Percentiles rank a stretch among this genome's conserved stretches.
Evolutionary conservation across 2,113 vertebrate species (phyloP).

Genomic region (Blennius ocellaris): DNA sequence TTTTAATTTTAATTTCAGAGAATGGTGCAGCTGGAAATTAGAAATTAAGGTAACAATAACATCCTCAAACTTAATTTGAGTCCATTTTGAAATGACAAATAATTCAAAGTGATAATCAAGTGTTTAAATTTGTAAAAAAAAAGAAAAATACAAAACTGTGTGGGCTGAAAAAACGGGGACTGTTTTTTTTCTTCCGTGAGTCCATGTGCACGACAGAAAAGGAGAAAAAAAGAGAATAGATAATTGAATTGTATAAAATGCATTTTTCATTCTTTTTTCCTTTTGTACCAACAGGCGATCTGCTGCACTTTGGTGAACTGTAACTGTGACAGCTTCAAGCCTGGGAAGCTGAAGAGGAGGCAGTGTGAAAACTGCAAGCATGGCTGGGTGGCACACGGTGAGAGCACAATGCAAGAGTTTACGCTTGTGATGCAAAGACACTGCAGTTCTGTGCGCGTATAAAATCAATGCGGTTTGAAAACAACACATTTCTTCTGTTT

Average conservation of each 20-base stretch:
- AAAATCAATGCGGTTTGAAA: no score
- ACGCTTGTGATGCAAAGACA: no score
- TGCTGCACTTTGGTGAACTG: slow-evolving; percentile 95
- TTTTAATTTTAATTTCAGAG: neutral
- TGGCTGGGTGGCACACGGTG: slow-evolving; percentile 98
- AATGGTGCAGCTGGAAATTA: neutral
- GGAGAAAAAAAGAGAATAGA: neutral
- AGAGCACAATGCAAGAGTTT: slow-evolving; percentile 38
- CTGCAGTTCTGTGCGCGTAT: no score
- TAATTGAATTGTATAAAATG: neutral
- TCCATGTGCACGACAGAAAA: neutral
- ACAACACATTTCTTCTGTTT: no score
- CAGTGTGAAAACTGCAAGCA: slow-evolving; percentile 97
- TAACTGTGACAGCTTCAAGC: slow-evolving; percentile 93
- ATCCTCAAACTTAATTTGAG: neutral
- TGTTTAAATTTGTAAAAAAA: no score
- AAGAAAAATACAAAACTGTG: neutral
- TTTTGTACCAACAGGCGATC: slow-evolving; percentile 86
- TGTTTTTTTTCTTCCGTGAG: neutral
- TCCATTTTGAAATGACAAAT: neutral
- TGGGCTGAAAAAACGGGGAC: neutral
- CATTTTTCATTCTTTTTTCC: neutral
- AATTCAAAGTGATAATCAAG: neutral
- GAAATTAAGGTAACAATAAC: neutral
- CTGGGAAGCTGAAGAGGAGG: slow-evolving; percentile 93